These are phyloP conservation scores for Mythimna loreyi DNA, from an alignment of 2,888 invertebrate genomes.

Conservation along the genomic window DNA sequence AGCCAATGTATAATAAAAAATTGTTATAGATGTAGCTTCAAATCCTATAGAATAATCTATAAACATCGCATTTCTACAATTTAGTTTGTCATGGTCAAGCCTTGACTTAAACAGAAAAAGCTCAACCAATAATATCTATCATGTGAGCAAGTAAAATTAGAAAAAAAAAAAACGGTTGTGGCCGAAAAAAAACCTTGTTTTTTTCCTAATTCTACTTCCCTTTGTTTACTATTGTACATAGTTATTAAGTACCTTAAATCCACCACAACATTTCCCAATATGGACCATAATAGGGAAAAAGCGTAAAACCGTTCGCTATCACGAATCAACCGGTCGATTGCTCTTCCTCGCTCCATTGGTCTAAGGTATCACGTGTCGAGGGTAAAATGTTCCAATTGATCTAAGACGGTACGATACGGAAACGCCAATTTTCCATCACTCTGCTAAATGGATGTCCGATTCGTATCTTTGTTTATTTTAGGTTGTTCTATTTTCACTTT, in stretches of 20 bases:
- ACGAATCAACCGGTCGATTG: conserved; percentile 51
- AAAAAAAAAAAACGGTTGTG: too few relatives aligned
- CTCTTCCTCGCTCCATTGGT: conserved; percentile 51
- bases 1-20: too few relatives aligned
- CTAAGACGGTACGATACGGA: conserved; percentile 44
- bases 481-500: neutral
- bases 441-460: conserved; percentile 53
- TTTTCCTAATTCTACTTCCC: neutral
- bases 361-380: conserved; percentile 51
- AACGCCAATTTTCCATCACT: conserved; percentile 62
- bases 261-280: conserved; percentile 12
- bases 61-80: too few relatives aligned
- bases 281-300: conserved; percentile 29
- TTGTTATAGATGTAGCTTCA: too few relatives aligned
- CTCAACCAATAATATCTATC: neutral
- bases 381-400: conserved; percentile 40
- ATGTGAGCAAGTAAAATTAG: too few relatives aligned
- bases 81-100: too few relatives aligned
- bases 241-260: neutral
- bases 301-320: conserved; percentile 33
- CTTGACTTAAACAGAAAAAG: neutral
- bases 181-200: too few relatives aligned
- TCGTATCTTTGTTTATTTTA: conserved; percentile 43
- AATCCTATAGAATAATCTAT: too few relatives aligned
- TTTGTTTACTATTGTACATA: neutral